Evolutionary conservation across 1,140 invertebrate species (phyloP).

Genomic region (Drosophila simulans): DNA sequence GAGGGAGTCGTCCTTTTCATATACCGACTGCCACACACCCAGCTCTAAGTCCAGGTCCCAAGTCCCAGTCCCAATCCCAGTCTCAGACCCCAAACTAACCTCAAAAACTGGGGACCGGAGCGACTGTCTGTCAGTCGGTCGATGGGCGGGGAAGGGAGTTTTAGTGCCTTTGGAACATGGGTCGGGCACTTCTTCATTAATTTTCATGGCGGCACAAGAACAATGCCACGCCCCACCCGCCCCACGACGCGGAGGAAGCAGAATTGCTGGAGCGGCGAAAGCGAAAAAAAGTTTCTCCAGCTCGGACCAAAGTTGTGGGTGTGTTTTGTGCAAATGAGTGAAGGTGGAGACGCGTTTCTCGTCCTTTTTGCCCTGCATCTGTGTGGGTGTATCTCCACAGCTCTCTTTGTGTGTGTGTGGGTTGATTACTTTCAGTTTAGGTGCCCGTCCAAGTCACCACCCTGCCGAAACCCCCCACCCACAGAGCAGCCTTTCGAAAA

Average conservation of each 20-base stretch:
- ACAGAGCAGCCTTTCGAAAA: slow-evolving; percentile 41
- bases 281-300: slow-evolving; percentile 70
- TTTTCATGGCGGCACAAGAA: slow-evolving; percentile 82
- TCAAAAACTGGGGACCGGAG: slow-evolving; percentile 21
- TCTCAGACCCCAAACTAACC: background rate
- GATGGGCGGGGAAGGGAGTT: slow-evolving; percentile 48
- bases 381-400: slow-evolving; percentile 14
- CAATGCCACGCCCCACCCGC: slow-evolving; percentile 50
- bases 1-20: slow-evolving; percentile 10
- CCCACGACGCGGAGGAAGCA: slow-evolving; percentile 54
- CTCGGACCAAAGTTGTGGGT: slow-evolving; percentile 77
- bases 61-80: background rate
- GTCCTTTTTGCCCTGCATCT: slow-evolving; percentile 32
- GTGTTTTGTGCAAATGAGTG: slow-evolving; percentile 81
- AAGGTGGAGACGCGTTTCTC: slow-evolving; percentile 45
- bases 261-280: slow-evolving; percentile 62
- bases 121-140: slow-evolving; percentile 43
- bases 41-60: slow-evolving; percentile 1
- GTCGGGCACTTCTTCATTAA: slow-evolving; percentile 83
- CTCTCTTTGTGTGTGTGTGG: slow-evolving; percentile 45
- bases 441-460: slow-evolving; percentile 51
- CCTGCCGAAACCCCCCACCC: slow-evolving; percentile 22
- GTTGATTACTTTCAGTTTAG: slow-evolving; percentile 83
- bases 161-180: slow-evolving; percentile 75
- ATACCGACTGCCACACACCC: slow-evolving; percentile 37